Evolutionary conservation across 2,797 vertebrate genomes (phyloP).

Genomic region (Chrosomus eos): DNA sequence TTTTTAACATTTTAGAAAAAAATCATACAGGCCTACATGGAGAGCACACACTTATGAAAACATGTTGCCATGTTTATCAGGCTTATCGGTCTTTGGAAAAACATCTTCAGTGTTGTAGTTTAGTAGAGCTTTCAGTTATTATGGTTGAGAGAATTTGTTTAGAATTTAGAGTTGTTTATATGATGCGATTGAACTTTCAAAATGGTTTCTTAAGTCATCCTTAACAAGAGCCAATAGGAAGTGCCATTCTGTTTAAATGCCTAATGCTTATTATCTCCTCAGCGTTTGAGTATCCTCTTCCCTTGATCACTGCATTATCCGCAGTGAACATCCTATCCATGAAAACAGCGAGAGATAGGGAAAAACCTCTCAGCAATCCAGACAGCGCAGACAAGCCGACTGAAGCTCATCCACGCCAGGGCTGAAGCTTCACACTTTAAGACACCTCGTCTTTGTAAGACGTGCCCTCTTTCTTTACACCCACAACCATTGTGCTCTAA

Average conservation of each 20-base stretch:
- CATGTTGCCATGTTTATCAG: not conserved
- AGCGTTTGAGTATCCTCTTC: conserved; percentile 42
- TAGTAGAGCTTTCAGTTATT: not conserved
- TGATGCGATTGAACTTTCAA: not conserved
- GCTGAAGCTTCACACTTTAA: conserved; percentile 75
- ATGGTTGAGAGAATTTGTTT: not conserved
- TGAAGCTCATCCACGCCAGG: conserved; percentile 79
- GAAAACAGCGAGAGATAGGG: conserved; percentile 72
- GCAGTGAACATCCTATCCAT: conserved; percentile 69
- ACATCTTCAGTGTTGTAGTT: not conserved
- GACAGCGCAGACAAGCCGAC: conserved; percentile 70
- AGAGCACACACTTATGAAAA: not conserved
- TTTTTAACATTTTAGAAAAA: not conserved
- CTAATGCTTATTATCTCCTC: conserved; percentile 43
- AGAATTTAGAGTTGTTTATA: not conserved
- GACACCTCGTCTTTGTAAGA: conserved; percentile 77
- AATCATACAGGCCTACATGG: not conserved
- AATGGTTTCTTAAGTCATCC: conserved; percentile 13
- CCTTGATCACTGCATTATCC: conserved; percentile 64
- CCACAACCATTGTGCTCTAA: conserved; percentile 83
- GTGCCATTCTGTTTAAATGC: conserved; percentile 38
- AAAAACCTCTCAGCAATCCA: conserved; percentile 76
- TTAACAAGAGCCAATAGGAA: conserved; percentile 28
- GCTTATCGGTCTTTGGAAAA: not conserved
- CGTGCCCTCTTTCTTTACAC: conserved; percentile 82